These are phyloP conservation scores for Antheraea pernyi DNA, from an alignment of 1,140 invertebrate genomes.

Conservation along the genomic window DNA sequence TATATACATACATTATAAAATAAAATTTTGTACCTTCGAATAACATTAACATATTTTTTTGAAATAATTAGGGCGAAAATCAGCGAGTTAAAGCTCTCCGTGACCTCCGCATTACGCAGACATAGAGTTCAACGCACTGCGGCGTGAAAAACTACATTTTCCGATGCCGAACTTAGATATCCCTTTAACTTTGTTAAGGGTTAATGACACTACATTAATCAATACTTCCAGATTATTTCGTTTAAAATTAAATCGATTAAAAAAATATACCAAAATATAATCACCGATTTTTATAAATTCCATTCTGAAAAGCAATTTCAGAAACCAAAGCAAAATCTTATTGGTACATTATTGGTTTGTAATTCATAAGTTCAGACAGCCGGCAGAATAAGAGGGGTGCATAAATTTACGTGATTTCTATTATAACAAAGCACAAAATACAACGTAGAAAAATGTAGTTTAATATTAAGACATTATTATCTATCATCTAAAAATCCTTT, in stretches of 20 bases:
- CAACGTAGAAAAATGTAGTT: background rate
- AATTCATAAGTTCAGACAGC: background rate
- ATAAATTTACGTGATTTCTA: background rate
- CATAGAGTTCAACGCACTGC: slow-evolving; percentile 36
- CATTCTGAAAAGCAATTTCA: no score
- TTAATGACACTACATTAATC: background rate
- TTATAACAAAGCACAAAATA: background rate
- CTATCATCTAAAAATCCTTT: slow-evolving; percentile 20
- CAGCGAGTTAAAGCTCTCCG: background rate
- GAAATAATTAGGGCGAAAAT: background rate
- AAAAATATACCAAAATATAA: background rate
- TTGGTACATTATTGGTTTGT: background rate
- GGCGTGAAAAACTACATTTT: slow-evolving; percentile 27
- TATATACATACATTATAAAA: background rate
- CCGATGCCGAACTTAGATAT: slow-evolving; percentile 19
- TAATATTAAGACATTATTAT: background rate
- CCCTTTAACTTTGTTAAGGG: background rate
- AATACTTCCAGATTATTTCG: background rate
- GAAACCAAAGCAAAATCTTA: no score
- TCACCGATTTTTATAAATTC: no score
- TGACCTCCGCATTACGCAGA: slow-evolving; percentile 33
- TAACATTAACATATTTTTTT: background rate
- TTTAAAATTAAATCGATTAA: background rate
- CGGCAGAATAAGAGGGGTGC: background rate
- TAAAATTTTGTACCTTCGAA: background rate